Conservation (phyloP, 2,113 vertebrate genomes). For the Cynocephalus volans region DNA sequence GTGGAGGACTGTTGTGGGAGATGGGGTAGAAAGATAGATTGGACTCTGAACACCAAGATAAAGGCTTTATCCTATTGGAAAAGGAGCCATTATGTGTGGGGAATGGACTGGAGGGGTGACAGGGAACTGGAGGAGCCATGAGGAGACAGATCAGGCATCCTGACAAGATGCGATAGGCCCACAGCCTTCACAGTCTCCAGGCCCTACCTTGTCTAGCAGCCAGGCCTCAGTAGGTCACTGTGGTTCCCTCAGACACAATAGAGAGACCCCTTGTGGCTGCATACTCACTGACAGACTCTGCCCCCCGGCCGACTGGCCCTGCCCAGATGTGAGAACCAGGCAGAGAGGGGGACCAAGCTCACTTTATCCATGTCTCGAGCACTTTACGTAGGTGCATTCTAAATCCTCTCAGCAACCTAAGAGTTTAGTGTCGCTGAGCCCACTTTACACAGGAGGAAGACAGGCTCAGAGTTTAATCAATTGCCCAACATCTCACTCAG, state of each 20-base stretch:
- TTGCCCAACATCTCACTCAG: not conserved
- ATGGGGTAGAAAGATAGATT: not conserved
- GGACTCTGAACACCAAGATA: not conserved
- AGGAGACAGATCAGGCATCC: not conserved
- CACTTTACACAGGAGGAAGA: not conserved
- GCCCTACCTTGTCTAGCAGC: not conserved
- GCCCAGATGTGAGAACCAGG: not conserved
- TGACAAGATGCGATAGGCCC: not conserved
- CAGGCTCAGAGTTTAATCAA: not conserved
- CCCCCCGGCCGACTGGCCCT: not conserved
- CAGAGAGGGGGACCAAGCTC: not conserved
- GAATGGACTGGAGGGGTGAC: not conserved
- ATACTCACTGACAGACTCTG: not conserved
- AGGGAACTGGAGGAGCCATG: not conserved
- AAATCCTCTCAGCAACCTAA: not conserved
- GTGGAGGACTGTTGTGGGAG: not conserved
- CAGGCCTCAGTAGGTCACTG: not conserved
- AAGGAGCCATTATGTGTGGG: not conserved
- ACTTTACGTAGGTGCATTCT: not conserved
- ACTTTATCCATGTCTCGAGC: not conserved
- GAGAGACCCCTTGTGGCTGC: not conserved
- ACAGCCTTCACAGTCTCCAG: not conserved
- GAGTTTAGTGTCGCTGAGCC: not conserved
- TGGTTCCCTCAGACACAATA: not conserved
- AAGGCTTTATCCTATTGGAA: not conserved